Evolutionary conservation across 2,888 invertebrate species (phyloP).

Genomic region (Chromoteleia sp.): DNA sequence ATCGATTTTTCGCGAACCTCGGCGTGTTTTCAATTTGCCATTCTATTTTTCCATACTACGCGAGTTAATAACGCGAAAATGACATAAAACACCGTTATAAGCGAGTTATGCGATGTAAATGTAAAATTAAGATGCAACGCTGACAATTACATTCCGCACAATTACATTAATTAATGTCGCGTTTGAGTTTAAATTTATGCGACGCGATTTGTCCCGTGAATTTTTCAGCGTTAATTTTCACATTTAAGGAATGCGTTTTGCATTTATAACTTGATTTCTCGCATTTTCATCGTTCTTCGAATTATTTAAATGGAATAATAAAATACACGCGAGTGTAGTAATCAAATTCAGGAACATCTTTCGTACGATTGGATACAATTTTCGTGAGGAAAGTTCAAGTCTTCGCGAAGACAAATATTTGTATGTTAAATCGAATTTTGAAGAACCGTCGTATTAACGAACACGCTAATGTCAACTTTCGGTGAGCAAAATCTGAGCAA

Average conservation of each 20-base stretch:
- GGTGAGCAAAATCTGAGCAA: too few relatives aligned
- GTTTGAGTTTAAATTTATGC: conserved; percentile 26
- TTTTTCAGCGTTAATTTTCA: conserved; percentile 23
- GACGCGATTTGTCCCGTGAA: conserved; percentile 8
- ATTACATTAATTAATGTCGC: conserved; percentile 27
- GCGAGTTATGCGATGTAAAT: conserved; percentile 7
- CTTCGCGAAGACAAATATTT: too few relatives aligned
- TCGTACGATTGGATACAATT: too few relatives aligned
- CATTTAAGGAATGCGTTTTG: background rate
- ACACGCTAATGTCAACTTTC: too few relatives aligned
- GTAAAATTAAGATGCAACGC: conserved; percentile 4
- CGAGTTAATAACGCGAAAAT: background rate
- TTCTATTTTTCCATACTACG: background rate
- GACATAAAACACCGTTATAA: background rate
- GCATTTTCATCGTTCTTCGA: too few relatives aligned
- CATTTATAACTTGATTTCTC: background rate
- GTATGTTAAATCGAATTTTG: too few relatives aligned
- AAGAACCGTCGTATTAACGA: too few relatives aligned
- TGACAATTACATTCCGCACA: conserved; percentile 25
- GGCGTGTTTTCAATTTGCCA: conserved; percentile 3
- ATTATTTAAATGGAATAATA: too few relatives aligned
- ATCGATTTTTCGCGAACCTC: conserved; percentile 12
- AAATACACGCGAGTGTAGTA: too few relatives aligned
- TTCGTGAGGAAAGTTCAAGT: too few relatives aligned
- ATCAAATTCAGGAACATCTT: too few relatives aligned